Evolutionary conservation across 2,888 invertebrate species (phyloP).

Genomic region (Ectemnius continuus): DNA sequence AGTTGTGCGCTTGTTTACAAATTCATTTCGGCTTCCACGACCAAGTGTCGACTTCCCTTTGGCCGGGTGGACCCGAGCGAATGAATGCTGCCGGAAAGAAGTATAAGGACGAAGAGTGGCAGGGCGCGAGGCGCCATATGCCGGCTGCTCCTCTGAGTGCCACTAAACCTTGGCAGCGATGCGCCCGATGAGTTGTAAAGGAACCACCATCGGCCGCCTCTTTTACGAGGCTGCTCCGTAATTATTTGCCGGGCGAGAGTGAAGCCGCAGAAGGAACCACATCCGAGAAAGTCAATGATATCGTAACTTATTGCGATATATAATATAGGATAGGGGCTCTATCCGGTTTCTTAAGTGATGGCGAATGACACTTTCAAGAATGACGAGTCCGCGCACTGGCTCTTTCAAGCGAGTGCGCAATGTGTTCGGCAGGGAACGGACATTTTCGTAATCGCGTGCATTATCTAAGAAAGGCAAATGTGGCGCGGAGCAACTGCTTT

Average conservation of each 20-base stretch:
- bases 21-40: conserved; percentile 38
- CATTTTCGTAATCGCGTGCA: conserved; percentile 41
- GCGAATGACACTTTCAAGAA: too few species aligned
- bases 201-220: too few species aligned
- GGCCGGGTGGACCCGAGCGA: background rate
- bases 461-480: conserved; percentile 37
- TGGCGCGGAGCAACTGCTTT: conserved; percentile 23
- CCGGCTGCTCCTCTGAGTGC: background rate
- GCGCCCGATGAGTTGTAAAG: too few species aligned
- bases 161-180: too few species aligned
- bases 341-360: too few species aligned
- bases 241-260: background rate
- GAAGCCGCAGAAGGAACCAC: conserved; percentile 2
- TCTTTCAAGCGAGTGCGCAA: too few species aligned
- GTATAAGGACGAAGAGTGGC: background rate
- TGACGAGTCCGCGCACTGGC: too few species aligned
- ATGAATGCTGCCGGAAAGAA: background rate
- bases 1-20: conserved; percentile 46
- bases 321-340: too few species aligned
- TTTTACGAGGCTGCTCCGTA: too few species aligned
- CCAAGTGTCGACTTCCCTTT: conserved; percentile 2
- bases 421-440: conserved; percentile 22
- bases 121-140: conserved; percentile 9
- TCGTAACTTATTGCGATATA: too few species aligned
- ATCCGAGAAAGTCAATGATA: too few species aligned